Percentiles rank a stretch among this genome's conserved stretches.
These are phyloP conservation scores for Nezara viridula DNA, from an alignment of 2,888 invertebrate species.

Conservation along the genomic window DNA sequence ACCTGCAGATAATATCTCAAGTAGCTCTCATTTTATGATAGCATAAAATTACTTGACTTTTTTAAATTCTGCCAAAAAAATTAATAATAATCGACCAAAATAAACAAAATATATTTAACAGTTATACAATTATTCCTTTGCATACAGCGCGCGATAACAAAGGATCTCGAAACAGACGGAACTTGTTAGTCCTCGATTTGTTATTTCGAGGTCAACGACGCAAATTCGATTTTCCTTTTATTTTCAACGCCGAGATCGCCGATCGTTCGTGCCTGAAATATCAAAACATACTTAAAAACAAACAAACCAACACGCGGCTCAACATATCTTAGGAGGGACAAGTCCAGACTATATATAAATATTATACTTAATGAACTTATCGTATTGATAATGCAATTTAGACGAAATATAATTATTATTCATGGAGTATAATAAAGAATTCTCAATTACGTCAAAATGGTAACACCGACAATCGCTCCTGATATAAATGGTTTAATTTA, in stretches of 20 bases:
- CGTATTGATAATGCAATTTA: too few relatives aligned
- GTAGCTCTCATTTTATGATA: background rate
- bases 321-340: background rate
- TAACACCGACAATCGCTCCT: too few relatives aligned
- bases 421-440: too few relatives aligned
- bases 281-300: background rate
- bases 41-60: background rate
- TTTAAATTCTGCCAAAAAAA: background rate
- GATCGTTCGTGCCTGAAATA: constrained; percentile 24
- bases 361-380: too few relatives aligned
- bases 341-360: background rate
- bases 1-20: background rate
- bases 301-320: background rate
- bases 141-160: background rate
- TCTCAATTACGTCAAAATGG: too few relatives aligned
- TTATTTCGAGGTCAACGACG: constrained; percentile 31
- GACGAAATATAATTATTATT: too few relatives aligned
- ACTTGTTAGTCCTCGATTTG: constrained; percentile 1
- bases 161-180: background rate
- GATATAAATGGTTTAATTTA: too few relatives aligned
- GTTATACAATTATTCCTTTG: background rate
- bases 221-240: constrained; percentile 9
- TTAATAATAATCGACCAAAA: background rate
- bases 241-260: constrained; percentile 1
- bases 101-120: background rate